Evolutionary conservation across 2,888 invertebrate genomes (phyloP).

Genomic region (Limenitis camilla): DNA sequence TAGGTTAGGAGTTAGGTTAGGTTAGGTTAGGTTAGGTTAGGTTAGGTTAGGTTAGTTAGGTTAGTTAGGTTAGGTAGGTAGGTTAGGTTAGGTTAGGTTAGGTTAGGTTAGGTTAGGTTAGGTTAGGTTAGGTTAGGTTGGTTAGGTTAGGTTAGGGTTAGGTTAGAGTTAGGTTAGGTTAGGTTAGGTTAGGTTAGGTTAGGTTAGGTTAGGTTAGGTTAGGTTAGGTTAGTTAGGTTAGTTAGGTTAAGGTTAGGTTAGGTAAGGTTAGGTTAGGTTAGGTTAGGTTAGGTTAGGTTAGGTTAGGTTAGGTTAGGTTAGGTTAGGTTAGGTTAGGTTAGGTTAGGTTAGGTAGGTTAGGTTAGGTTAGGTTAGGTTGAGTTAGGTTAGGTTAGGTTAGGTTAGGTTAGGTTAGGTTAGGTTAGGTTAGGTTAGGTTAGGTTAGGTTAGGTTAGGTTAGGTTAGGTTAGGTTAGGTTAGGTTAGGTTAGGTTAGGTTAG

Average conservation of each 20-base stretch:
- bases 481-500: constrained; percentile 3
- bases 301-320: constrained; percentile 6
- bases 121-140: too few species aligned
- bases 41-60: constrained; percentile 23
- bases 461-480: background rate
- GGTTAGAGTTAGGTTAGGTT: constrained; percentile 14
- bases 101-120: constrained; percentile 12
- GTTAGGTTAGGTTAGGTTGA: too few species aligned
- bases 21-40: constrained; percentile 12
- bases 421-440: too few species aligned
- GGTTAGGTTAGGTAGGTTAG: constrained; percentile 6
- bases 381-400: constrained; percentile 6
- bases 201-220: background rate
- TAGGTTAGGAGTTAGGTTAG: constrained; percentile 24
- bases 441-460: too few species aligned
- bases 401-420: constrained; percentile 6
- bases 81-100: constrained; percentile 10
- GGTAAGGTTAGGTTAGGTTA: constrained; percentile 6
- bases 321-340: constrained; percentile 6
- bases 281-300: constrained; percentile 3
- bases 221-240: constrained; percentile 8
- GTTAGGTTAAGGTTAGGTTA: constrained; percentile 1
- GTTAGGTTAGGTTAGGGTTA: constrained; percentile 15
- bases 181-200: constrained; percentile 16
- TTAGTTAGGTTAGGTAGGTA: constrained; percentile 20